Percentiles rank a stretch among this genome's conserved stretches.
Conservation (phyloP, 92 coral and sea anemone genomes). For the Plumapathes pennacea region DNA sequence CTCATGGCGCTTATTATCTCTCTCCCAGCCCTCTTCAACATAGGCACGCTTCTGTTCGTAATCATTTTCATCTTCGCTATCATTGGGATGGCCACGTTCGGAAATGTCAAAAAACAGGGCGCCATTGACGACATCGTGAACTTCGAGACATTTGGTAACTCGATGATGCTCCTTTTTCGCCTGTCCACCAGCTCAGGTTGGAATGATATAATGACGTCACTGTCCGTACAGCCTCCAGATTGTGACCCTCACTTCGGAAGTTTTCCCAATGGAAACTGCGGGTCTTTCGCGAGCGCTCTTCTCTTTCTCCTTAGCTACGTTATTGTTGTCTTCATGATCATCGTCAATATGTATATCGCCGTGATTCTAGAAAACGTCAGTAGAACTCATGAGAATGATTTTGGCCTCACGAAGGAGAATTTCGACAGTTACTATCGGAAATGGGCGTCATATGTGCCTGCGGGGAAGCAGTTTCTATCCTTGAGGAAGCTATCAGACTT, state of each 20-base stretch:
- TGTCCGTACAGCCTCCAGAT: slow-evolving; percentile 77
- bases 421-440: slow-evolving; percentile 78
- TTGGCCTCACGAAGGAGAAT: slow-evolving; percentile 84
- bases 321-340: slow-evolving; percentile 73
- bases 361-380: slow-evolving; percentile 87
- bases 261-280: slow-evolving; percentile 81
- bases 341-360: slow-evolving; percentile 96
- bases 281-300: slow-evolving; percentile 62
- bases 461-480: slow-evolving; percentile 85
- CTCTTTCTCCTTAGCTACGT: slow-evolving; percentile 72
- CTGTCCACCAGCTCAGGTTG: slow-evolving; percentile 90
- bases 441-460: slow-evolving; percentile 80
- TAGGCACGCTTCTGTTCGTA: slow-evolving; percentile 81
- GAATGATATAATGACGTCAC: slow-evolving; percentile 82
- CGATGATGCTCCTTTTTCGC: slow-evolving; percentile 82
- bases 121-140: slow-evolving; percentile 74
- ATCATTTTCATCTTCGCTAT: slow-evolving; percentile 89
- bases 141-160: slow-evolving; percentile 79
- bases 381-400: slow-evolving; percentile 86
- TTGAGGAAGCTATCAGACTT: slow-evolving; percentile 71
- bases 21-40: slow-evolving; percentile 86
- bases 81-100: slow-evolving; percentile 92
- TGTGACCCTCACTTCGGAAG: slow-evolving; percentile 68
- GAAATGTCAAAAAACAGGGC: slow-evolving; percentile 77
- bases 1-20: slow-evolving; percentile 84